These are phyloP conservation scores for Clinocottus analis DNA, from an alignment of 2,113 vertebrate species.

Conservation along the genomic window DNA sequence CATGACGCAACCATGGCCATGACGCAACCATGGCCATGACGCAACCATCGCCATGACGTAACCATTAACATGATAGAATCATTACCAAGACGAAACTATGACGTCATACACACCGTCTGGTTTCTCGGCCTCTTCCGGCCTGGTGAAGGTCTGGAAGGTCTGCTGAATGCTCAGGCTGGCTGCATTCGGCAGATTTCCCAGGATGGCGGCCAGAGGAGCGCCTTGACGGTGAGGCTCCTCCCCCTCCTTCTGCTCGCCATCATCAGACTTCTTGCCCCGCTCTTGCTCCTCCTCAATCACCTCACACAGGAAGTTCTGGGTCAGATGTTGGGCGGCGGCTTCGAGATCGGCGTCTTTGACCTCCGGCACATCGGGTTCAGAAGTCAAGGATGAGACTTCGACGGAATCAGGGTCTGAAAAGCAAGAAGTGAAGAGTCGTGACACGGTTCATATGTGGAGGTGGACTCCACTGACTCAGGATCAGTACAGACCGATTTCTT, in stretches of 20 bases:
- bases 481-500: constrained; percentile 74
- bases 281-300: constrained; percentile 79
- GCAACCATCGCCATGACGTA: too few species aligned
- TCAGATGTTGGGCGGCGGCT: constrained; percentile 90
- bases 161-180: constrained; percentile 90
- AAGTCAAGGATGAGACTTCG: constrained; percentile 74
- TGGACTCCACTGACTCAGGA: neutral
- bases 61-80: too few species aligned
- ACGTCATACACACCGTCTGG: constrained; percentile 72
- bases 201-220: constrained; percentile 84
- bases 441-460: neutral
- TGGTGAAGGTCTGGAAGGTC: constrained; percentile 78
- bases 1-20: too few species aligned
- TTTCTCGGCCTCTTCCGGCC: constrained; percentile 79
- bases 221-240: constrained; percentile 32
- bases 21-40: too few species aligned
- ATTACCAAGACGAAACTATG: too few species aligned
- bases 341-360: constrained; percentile 89
- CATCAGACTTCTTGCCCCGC: neutral
- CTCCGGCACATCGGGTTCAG: constrained; percentile 83
- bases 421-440: rapidly evolving
- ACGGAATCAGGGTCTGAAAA: constrained; percentile 82
- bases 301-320: constrained; percentile 90
- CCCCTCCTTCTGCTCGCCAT: neutral
- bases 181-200: constrained; percentile 87